These are phyloP conservation scores for Lysiphlebus fabarum DNA, from an alignment of 1,140 invertebrate genomes.

Conservation along the genomic window DNA sequence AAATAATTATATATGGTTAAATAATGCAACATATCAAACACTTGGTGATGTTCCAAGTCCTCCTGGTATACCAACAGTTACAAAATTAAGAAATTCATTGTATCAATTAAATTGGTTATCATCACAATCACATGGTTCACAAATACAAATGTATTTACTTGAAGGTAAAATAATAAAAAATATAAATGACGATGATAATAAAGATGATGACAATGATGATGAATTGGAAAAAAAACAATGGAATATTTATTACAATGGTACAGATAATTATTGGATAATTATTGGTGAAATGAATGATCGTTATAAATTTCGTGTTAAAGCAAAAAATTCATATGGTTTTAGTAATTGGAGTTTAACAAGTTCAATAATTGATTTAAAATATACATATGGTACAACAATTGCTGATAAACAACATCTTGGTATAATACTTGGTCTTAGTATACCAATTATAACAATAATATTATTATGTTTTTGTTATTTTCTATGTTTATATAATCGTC, in stretches of 20 bases:
- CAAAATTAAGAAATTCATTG: constrained; percentile 61
- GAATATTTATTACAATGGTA: constrained; percentile 77
- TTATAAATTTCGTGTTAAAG: constrained; percentile 74
- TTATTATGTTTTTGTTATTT: constrained; percentile 46
- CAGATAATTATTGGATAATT: constrained; percentile 77
- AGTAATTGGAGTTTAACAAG: constrained; percentile 69
- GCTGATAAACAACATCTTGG: constrained; percentile 60
- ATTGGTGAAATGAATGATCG: constrained; percentile 62
- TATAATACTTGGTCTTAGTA: constrained; percentile 60
- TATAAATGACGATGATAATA: constrained; percentile 31
- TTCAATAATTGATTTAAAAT: constrained; percentile 57
- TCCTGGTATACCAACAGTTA: constrained; percentile 65
- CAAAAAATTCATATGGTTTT: constrained; percentile 74
- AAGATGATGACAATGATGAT: constrained; percentile 33
- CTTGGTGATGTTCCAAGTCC: constrained; percentile 65
- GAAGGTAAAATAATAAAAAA: constrained; percentile 52
- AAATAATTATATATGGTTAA: constrained; percentile 66
- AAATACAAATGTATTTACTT: constrained; percentile 60
- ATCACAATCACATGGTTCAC: constrained; percentile 65
- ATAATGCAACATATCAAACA: constrained; percentile 69
- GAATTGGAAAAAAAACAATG: constrained; percentile 53
- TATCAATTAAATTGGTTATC: constrained; percentile 73
- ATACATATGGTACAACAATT: constrained; percentile 57
- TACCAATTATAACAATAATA: constrained; percentile 54
- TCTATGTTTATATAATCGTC: constrained; percentile 49